Conservation (phyloP, 2,888 invertebrate genomes). For the Phasia obesa region DNA sequence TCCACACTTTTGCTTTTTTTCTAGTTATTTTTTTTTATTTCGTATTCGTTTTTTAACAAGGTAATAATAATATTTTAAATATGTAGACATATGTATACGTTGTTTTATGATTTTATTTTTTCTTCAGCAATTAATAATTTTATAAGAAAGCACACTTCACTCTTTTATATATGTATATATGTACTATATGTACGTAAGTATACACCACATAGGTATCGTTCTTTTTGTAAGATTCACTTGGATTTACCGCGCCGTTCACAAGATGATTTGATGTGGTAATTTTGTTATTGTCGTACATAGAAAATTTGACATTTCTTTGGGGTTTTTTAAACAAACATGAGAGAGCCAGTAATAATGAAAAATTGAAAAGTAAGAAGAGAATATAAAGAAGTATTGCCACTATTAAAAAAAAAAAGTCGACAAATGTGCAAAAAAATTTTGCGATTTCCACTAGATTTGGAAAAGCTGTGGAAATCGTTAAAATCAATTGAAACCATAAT, state of each 20-base stretch:
- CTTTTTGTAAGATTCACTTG: slow-evolving; percentile 48
- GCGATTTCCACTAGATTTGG: background rate
- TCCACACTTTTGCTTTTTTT: slow-evolving; percentile 64
- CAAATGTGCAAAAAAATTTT: background rate
- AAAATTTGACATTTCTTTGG: slow-evolving; percentile 64
- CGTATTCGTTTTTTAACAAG: background rate
- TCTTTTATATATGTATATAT: slow-evolving; percentile 5
- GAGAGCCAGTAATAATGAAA: slow-evolving; percentile 45
- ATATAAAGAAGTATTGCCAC: slow-evolving; percentile 29
- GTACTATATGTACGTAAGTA: background rate
- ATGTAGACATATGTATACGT: background rate
- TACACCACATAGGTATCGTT: no score
- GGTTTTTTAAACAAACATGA: slow-evolving; percentile 21
- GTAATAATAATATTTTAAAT: background rate
- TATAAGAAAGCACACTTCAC: slow-evolving; percentile 45
- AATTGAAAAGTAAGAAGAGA: slow-evolving; percentile 35
- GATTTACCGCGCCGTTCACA: slow-evolving; percentile 58
- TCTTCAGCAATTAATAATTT: slow-evolving; percentile 25
- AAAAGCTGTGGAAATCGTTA: background rate
- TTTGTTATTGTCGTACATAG: slow-evolving; percentile 63
- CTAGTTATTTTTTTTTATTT: slow-evolving; percentile 12
- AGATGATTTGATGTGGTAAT: slow-evolving; percentile 62
- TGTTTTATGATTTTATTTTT: slow-evolving; percentile 5
- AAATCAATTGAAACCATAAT: no score
- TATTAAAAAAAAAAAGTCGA: background rate